These are phyloP conservation scores for Masnerella sp. DNA, from an alignment of 2,888 invertebrate species.

Conservation along the genomic window DNA sequence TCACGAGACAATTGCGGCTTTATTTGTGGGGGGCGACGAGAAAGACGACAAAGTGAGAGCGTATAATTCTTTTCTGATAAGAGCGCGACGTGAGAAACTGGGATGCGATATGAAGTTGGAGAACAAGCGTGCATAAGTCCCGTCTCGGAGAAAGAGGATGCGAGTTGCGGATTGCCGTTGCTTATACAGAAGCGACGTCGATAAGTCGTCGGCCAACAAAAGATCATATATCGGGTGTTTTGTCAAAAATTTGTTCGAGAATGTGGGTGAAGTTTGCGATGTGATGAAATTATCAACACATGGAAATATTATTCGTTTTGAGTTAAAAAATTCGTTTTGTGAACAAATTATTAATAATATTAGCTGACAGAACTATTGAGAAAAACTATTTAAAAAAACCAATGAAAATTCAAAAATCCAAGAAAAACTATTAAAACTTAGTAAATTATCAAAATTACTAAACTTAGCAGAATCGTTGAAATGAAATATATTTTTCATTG, in stretches of 20 bases:
- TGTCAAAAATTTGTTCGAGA: background rate
- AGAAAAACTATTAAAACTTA: no score
- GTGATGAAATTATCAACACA: no score
- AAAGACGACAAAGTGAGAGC: slow-evolving; percentile 47
- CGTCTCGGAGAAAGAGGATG: slow-evolving; percentile 30
- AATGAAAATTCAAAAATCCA: no score
- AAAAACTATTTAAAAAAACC: no score
- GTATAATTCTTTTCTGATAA: slow-evolving; percentile 64
- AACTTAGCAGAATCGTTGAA: no score
- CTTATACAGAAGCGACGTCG: slow-evolving; percentile 36
- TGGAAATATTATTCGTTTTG: no score
- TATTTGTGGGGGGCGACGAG: slow-evolving; percentile 28
- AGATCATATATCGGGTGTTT: slow-evolving; percentile 14
- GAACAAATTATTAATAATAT: no score
- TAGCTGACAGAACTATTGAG: no score
- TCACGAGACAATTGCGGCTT: slow-evolving; percentile 28
- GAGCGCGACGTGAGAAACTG: slow-evolving; percentile 70
- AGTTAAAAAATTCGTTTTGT: no score
- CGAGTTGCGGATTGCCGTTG: slow-evolving; percentile 58
- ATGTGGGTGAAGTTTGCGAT: no score
- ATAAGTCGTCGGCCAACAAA: slow-evolving; percentile 39
- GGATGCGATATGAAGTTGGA: slow-evolving; percentile 62
- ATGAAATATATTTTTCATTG: slow-evolving; percentile 4
- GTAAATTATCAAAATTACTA: no score
- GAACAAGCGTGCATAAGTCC: slow-evolving; percentile 19